Evolutionary conservation across 2,113 vertebrate genomes (phyloP), one percentile per base, ranked within the genome.

Genomic region (Megaceryle maxima): DNA sequence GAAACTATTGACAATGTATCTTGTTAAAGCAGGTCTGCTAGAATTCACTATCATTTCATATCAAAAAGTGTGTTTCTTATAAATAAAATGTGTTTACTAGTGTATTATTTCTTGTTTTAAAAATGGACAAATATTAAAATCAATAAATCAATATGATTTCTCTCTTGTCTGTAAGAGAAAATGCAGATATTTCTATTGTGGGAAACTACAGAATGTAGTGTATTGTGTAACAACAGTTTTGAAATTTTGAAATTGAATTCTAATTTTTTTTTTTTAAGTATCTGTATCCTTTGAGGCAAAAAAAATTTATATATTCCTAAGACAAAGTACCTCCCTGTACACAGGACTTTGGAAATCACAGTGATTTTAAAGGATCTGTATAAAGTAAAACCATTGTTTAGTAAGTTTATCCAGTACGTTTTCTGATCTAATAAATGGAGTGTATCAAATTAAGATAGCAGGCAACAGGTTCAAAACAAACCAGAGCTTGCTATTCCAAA

Each of bases 241-340:
- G 16, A 87, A 70, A 75, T 55, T 82, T 29, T 72, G 31, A 69
- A 66, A 19, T 8, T 60, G 20, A 80, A 46, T 1, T 81, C 25
- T 14, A 24, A 13, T 25, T 50, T 25, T 51, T 51, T 51, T 51
- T 74, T 82, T 82, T 44, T 67, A 67, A 24, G 24, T 48, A 70
- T 31, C 19, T 66, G 2, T 66, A 67, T 33, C 4, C 3, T 81
- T 6, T 1, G 1, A 31, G 16, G 0, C 9, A 68, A 59, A 63
- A 55, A 43, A 41, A 28, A 18, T 9, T 56, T 53, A 5, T 13
- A 6, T n/a, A n/a, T 46, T 2, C 25, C 79, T 72, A 50, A 67
- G 20, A 39, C 1, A 43, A 89, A 53, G 1, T n/a, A 64, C 11
- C 75, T 79, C n/a, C 31, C 17, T 66, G 14, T 57, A 63, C 2